A percentile compares a stretch with the other conserved stretches of the same genome.
phyloP scores from a whole-genome alignment of 2,113 vertebrate genomes.

The Hydrolagus affinis region DNA sequence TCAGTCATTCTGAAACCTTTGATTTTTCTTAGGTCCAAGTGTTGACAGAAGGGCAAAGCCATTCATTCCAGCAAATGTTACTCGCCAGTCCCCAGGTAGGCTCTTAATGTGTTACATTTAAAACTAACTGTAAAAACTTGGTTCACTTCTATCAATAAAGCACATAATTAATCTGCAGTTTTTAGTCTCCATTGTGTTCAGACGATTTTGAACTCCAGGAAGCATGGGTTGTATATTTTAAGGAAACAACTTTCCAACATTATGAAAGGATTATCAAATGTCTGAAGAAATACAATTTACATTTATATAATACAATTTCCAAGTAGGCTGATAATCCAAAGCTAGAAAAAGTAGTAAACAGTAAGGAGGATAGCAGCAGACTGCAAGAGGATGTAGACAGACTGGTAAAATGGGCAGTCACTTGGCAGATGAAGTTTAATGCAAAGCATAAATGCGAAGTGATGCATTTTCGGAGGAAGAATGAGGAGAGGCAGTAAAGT shows the following conservation, averaged over 20 bases:
- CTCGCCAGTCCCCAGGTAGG: background rate
- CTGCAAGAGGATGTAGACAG: too few relatives aligned
- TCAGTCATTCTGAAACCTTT: background rate
- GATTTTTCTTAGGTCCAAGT: slow-evolving; percentile 8
- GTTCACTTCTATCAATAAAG: background rate
- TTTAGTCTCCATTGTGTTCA: background rate
- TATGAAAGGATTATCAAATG: too few relatives aligned
- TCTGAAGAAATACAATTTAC: too few relatives aligned
- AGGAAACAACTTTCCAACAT: background rate
- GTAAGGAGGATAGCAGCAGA: too few relatives aligned
- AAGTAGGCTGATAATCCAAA: too few relatives aligned
- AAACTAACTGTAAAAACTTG: background rate
- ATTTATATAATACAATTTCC: too few relatives aligned
- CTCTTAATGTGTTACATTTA: background rate
- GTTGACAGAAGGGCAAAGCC: slow-evolving; percentile 21
- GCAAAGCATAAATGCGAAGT: too few relatives aligned
- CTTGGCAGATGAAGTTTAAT: too few relatives aligned
- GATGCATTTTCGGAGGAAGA: too few relatives aligned
- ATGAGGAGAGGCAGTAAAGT: too few relatives aligned
- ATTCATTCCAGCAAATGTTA: background rate
- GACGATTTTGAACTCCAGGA: background rate
- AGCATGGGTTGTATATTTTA: background rate
- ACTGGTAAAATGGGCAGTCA: too few relatives aligned
- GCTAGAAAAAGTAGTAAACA: too few relatives aligned
- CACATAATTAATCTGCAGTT: background rate